Conservation (phyloP, 2,888 invertebrate species). For the Morinoia aosen region DNA sequence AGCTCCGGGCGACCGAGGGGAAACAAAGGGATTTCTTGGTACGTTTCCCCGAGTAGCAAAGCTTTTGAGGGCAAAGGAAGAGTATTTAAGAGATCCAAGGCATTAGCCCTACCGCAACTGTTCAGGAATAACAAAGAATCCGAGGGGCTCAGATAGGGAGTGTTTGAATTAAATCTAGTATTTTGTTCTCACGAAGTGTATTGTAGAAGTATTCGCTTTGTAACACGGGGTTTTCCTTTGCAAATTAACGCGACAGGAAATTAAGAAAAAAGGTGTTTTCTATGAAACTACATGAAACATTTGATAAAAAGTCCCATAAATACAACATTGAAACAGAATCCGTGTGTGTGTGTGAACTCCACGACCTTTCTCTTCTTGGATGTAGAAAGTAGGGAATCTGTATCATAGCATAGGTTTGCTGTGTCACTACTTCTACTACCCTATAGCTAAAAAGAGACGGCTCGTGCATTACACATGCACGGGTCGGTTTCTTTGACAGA, state of each 20-base stretch:
- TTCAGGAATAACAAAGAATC: not conserved
- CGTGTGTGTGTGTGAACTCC: too few relatives aligned
- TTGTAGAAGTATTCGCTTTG: not conserved
- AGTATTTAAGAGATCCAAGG: not conserved
- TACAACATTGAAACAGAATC: too few relatives aligned
- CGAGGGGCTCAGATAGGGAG: not conserved
- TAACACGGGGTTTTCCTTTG: not conserved
- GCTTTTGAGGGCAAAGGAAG: constrained; percentile 4
- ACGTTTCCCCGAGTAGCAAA: not conserved
- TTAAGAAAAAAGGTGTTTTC: too few relatives aligned
- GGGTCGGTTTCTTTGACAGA: too few relatives aligned
- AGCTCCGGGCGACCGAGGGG: not conserved
- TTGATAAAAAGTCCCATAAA: too few relatives aligned
- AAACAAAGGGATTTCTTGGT: not conserved
- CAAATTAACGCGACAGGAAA: too few relatives aligned
- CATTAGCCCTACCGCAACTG: not conserved
- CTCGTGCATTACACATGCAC: too few relatives aligned
- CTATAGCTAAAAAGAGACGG: too few relatives aligned
- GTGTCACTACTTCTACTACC: too few relatives aligned
- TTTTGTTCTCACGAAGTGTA: not conserved
- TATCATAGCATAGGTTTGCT: too few relatives aligned
- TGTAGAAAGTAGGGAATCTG: not conserved
- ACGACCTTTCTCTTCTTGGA: not conserved
- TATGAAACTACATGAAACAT: too few relatives aligned
- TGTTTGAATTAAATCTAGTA: not conserved